Base-by-base conservation (phyloP, 2,113 vertebrate genomes). In the Gavialis gangeticus region DNA sequence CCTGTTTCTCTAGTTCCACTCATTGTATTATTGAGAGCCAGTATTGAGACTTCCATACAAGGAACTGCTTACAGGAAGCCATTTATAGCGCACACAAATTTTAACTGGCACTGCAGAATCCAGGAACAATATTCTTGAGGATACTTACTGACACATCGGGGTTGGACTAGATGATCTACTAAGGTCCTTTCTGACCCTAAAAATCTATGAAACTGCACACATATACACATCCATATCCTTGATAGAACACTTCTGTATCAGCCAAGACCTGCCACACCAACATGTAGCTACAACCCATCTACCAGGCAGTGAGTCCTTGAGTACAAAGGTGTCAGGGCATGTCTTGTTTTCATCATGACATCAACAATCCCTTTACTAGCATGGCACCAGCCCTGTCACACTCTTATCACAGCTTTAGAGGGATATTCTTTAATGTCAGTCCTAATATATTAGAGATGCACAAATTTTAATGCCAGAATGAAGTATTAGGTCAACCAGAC, bases 111-210 rank as follows among this genome's bases (percentile, higher is more conserved):
- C 79, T 37, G n/a, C 19, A 55, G 60, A n/a, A 71, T 10, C 57
- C 46, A 1, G 0, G 27, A 25, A 12, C 4, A 19, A 1, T 5
- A 5, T 16, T 79, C 34, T 27, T 0, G 0, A 37, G 56, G 28
- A 22, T 1, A 1, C 27, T 56, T 55, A 1, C 46, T 9, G 30
- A n/a, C 13, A 6, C 54, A 14, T 12, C 55, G 55, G n/a, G 57
- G 30, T 37, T 55, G 46, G 46, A 46, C 46, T 46, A 46, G 46
- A 46, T 46, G 46, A 46, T 46, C 46, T 46, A 46, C 46, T 46
- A 7, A 46, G 46, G 9, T 46, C 46, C 46, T 7, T 46, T 46
- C 46, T 46, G 46, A 46, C 46, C 46, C 46, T 46, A 27, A 60
- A n/a, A 2, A 13, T 0, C 7, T 7, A 6, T 46, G 25, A 6